phyloP scores from a whole-genome alignment of 2,888 invertebrate species.

The Drosophila monieri region DNA sequence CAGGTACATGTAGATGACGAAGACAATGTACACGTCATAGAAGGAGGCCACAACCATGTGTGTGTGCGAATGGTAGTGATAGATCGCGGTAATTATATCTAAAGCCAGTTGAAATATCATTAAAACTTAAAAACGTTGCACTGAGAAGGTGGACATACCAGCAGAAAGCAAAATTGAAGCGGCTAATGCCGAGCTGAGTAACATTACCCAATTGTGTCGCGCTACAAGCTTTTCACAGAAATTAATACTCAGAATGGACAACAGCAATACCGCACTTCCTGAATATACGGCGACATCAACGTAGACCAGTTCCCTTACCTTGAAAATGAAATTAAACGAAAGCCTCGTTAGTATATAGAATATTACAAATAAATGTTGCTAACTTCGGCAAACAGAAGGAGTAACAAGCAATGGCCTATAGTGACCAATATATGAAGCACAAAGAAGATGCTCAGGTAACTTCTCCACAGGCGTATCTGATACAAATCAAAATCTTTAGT shows the following conservation, averaged over 20 bases:
- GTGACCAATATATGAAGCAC: neutral
- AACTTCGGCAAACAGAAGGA: neutral
- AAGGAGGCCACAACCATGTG: neutral
- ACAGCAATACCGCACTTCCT: neutral
- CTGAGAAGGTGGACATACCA: constrained; percentile 25
- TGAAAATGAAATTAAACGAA: neutral
- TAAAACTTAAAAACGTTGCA: neutral
- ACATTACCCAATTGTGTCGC: constrained; percentile 27
- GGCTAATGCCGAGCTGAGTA: constrained; percentile 19
- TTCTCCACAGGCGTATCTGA: neutral
- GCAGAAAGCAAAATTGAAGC: neutral
- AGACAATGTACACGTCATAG: neutral
- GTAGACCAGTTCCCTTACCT: neutral
- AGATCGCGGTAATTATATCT: neutral
- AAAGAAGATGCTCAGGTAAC: neutral
- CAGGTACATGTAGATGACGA: constrained; percentile 50
- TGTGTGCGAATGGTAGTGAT: neutral
- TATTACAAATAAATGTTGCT: neutral
- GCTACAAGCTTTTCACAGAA: constrained; percentile 16
- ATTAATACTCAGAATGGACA: constrained; percentile 38
- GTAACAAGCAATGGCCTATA: neutral
- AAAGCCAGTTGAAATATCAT: neutral
- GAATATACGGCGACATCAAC: neutral
- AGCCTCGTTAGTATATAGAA: neutral
- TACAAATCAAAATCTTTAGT: neutral